These are phyloP conservation scores for Aurelia aurita complex sp. Pacific DNA, from an alignment of 30 jellyfish, hydroid and myxozoan genomes.

Conservation along the genomic window DNA sequence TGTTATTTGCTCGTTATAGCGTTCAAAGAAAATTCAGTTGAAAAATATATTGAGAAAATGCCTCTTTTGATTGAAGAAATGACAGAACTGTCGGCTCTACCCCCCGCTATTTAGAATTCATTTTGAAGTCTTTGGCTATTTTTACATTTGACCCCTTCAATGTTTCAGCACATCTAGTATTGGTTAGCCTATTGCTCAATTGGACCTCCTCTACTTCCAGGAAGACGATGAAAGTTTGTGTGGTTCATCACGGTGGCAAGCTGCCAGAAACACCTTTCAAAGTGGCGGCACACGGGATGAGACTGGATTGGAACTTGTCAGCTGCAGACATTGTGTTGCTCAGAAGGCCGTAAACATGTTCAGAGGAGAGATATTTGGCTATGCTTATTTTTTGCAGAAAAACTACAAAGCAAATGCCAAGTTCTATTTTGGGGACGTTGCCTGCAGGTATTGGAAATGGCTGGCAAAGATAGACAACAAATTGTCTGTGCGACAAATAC, in stretches of 20 bases:
- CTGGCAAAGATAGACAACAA: not conserved
- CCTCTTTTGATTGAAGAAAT: too few relatives aligned
- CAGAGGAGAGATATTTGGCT: conserved; percentile 48
- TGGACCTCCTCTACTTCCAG: not conserved
- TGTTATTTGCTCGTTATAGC: too few relatives aligned
- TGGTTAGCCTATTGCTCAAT: too few relatives aligned
- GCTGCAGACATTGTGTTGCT: conserved; percentile 42
- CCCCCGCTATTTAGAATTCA: too few relatives aligned
- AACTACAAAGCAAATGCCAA: conserved; percentile 10
- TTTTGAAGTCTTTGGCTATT: too few relatives aligned
- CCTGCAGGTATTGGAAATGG: conserved; percentile 45
- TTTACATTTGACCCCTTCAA: too few relatives aligned
- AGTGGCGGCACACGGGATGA: conserved; percentile 7
- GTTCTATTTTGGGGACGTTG: conserved; percentile 45
- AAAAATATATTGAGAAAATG: too few relatives aligned
- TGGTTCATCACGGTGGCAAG: conserved; percentile 35
- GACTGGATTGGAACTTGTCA: conserved; percentile 27
- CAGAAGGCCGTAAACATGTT: conserved; percentile 24
- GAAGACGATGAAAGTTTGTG: conserved; percentile 3
- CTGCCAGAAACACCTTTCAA: conserved; percentile 16
- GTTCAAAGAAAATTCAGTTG: too few relatives aligned
- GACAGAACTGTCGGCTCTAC: too few relatives aligned
- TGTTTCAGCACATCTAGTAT: too few relatives aligned
- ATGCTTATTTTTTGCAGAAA: conserved; percentile 31
- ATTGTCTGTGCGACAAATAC: not conserved